A percentile compares a stretch with the other conserved stretches of the same genome.
Evolutionary conservation across 1,140 invertebrate genomes (phyloP).

Genomic region (Trichoplusia ni): DNA sequence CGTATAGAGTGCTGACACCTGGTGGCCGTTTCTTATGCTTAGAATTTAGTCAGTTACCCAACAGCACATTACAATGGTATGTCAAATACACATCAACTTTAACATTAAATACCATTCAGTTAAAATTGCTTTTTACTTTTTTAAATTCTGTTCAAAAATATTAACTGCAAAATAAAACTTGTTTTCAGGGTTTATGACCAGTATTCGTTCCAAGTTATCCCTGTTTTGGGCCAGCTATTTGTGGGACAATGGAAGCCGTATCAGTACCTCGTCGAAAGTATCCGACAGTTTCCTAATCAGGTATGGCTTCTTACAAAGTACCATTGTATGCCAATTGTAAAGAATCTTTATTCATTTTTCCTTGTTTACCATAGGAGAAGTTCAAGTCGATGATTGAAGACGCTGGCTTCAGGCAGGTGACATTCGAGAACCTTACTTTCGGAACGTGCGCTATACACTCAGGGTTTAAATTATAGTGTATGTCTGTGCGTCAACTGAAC

Average conservation of each 20-base stretch:
- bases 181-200: slow-evolving; percentile 92
- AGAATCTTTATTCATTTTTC: background rate
- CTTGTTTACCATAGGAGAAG: slow-evolving; percentile 85
- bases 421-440: slow-evolving; percentile 94
- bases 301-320: slow-evolving; percentile 66
- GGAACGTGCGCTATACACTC: slow-evolving; percentile 97
- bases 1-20: slow-evolving; percentile 95
- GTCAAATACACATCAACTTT: slow-evolving; percentile 14
- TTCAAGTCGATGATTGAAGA: slow-evolving; percentile 94
- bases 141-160: too few species aligned
- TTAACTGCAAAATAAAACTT: background rate
- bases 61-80: slow-evolving; percentile 89
- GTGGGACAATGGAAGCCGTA: slow-evolving; percentile 98
- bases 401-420: slow-evolving; percentile 93
- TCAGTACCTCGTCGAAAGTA: slow-evolving; percentile 99
- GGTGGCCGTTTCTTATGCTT: slow-evolving; percentile 98
- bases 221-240: slow-evolving; percentile 96
- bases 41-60: slow-evolving; percentile 96
- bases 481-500: background rate
- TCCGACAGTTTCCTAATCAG: slow-evolving; percentile 97
- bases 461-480: slow-evolving; percentile 89
- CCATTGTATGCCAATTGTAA: background rate
- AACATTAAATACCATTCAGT: too few species aligned
- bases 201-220: slow-evolving; percentile 99
- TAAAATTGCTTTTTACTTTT: too few species aligned